Evolutionary conservation across 2,113 vertebrate species (phyloP), one percentile per base, ranked within the genome.

Genomic region (Solenodon paradoxus): DNA sequence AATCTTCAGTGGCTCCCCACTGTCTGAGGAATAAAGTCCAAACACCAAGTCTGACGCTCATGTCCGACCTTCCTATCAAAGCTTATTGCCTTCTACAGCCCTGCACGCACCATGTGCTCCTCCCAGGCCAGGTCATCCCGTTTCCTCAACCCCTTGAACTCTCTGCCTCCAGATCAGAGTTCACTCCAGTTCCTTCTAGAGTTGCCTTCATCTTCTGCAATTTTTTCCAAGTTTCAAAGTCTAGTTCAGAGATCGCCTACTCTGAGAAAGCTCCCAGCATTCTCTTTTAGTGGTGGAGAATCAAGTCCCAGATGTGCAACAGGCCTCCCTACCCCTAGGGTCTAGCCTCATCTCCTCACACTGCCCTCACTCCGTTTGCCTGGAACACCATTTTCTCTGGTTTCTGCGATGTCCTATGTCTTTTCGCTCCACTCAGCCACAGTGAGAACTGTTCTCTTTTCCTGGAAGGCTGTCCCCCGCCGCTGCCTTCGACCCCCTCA

Each of bases 21-120:
- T 96, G 97, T 97, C 97, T 97, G 83, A 92, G 90, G 94, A 87
- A 90, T 83, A 69, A 96, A 96, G 96, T 96, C 96, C 96, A 96
- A 89, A 90, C 47, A 40, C 55, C 32, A 19, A 1, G 47, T 42
- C 74, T 88, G 93, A 71, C 0, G 9, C 78, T 89, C 32, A 72
- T 59, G 66, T 95, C 95, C 45, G 53, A 75, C 59, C 40, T 94
- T 68, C 69, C 75, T 90, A 53, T 68, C 95, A 45, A 35, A 22
- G 24, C 49, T 69, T 26, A 66, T 55, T 82, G 87, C 81, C 93
- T 61, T 81, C 94, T 84, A 51, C 26, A 68, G 35, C 84, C 69
- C 22, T 16, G 80, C 40, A 26, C 2, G 28, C 5, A 75, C 69
- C 66, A 17, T 3, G 35, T 20, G 68, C 79, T 82, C 92, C 93